Percentiles rank a stretch among this genome's conserved stretches.
Conservation (phyloP, 2,113 vertebrate species). For the Limanda limanda region DNA sequence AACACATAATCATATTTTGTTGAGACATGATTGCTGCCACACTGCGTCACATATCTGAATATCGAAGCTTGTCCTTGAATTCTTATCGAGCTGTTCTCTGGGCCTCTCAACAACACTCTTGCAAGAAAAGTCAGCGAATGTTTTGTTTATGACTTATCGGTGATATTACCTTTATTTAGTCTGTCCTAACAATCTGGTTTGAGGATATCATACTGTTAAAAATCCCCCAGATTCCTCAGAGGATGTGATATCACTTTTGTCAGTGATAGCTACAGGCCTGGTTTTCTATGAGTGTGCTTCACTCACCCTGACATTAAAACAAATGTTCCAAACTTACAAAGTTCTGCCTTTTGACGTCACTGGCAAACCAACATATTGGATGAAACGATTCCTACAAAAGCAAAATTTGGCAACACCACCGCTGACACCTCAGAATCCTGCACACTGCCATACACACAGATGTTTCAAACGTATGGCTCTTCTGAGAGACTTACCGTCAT, state of each 20-base stretch:
- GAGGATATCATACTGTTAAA: no score
- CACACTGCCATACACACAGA: constrained; percentile 40
- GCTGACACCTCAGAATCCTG: constrained; percentile 38
- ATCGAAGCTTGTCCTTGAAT: background rate
- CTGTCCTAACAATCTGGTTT: no score
- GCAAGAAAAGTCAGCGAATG: background rate
- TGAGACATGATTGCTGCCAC: constrained; percentile 11
- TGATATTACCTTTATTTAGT: no score
- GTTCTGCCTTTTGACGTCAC: background rate
- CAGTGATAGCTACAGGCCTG: background rate
- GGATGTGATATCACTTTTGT: background rate
- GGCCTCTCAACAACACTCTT: background rate
- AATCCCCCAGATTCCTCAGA: background rate
- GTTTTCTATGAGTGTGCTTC: background rate
- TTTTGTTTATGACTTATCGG: background rate
- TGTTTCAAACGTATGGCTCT: constrained; percentile 54
- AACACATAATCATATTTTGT: constrained; percentile 13
- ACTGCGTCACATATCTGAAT: background rate
- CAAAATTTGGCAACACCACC: constrained; percentile 35
- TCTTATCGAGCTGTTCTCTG: background rate
- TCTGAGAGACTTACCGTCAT: constrained; percentile 35
- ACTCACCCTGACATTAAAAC: constrained; percentile 12
- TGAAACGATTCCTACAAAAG: constrained; percentile 31
- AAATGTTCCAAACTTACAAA: background rate
- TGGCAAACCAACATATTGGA: background rate